Conservation (phyloP, 2,888 invertebrate species). For the Exocentrus adspersus region DNA sequence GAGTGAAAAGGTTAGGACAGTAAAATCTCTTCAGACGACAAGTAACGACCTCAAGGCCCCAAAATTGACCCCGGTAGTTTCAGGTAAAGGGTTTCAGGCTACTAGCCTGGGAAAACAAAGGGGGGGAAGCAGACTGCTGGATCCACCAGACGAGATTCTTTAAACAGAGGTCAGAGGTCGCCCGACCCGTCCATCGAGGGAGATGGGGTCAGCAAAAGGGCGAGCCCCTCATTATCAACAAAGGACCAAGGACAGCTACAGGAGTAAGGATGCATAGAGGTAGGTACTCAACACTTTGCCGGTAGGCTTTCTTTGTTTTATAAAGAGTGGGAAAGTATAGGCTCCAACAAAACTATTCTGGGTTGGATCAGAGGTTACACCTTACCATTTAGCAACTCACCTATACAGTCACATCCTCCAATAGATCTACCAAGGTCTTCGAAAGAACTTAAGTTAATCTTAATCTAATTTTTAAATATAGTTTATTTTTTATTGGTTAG, state of each 20-base stretch:
- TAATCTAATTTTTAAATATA: too few species aligned
- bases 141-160: neutral
- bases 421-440: too few species aligned
- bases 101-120: neutral
- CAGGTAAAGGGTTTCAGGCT: neutral
- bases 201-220: neutral
- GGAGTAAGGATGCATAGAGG: neutral
- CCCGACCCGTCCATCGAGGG: neutral
- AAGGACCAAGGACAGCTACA: neutral
- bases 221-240: neutral
- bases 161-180: slow-evolving; percentile 5
- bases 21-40: neutral
- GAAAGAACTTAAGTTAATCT: too few species aligned
- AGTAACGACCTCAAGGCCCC: neutral
- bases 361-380: neutral
- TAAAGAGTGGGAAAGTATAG: neutral
- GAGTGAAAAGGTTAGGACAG: slow-evolving; percentile 16
- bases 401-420: too few species aligned
- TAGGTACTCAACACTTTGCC: neutral
- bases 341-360: neutral
- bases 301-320: neutral
- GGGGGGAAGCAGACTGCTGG: neutral
- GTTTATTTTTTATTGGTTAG: too few species aligned
- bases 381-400: neutral
- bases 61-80: neutral